These are phyloP conservation scores for Haemorhous mexicanus DNA, from an alignment of 2,113 vertebrate species.

Conservation along the genomic window DNA sequence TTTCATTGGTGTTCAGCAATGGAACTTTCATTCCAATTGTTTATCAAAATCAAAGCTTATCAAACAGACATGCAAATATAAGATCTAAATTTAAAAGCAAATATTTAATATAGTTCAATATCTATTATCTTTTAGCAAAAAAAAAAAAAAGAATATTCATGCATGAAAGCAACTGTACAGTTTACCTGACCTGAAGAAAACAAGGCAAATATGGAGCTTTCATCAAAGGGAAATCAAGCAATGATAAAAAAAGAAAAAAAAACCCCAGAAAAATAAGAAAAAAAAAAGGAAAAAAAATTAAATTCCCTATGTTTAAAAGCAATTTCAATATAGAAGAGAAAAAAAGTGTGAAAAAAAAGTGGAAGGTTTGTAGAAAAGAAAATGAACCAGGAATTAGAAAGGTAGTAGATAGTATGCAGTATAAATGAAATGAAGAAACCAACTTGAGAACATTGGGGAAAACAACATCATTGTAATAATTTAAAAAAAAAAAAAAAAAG, in stretches of 20 bases:
- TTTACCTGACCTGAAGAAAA: not conserved
- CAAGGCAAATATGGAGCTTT: not conserved
- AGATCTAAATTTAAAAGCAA: not conserved
- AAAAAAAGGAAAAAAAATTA: not conserved
- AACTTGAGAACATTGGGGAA: not conserved
- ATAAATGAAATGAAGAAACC: not conserved
- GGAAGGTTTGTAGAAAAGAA: not conserved
- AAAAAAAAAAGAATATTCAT: not conserved
- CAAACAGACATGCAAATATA: not conserved
- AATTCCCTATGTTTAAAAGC: not conserved
- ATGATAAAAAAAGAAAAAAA: not conserved
- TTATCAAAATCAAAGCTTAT: not conserved
- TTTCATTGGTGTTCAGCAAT: not conserved
- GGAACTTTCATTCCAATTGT: not conserved
- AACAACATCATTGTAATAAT: not conserved
- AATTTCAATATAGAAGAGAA: not conserved
- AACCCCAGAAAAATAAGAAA: not conserved
- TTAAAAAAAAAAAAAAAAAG: too few relatives aligned
- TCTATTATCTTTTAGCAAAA: not conserved
- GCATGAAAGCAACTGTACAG: not conserved
- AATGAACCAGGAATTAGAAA: not conserved
- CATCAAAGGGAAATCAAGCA: not conserved
- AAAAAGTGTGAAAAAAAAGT: too few relatives aligned
- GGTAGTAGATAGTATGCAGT: fast-evolving
- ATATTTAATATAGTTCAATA: not conserved